Evolutionary conservation across 2,888 invertebrate species (phyloP), one percentile per base, ranked within the genome.

Genomic region (Zaprionus lineosus): DNA sequence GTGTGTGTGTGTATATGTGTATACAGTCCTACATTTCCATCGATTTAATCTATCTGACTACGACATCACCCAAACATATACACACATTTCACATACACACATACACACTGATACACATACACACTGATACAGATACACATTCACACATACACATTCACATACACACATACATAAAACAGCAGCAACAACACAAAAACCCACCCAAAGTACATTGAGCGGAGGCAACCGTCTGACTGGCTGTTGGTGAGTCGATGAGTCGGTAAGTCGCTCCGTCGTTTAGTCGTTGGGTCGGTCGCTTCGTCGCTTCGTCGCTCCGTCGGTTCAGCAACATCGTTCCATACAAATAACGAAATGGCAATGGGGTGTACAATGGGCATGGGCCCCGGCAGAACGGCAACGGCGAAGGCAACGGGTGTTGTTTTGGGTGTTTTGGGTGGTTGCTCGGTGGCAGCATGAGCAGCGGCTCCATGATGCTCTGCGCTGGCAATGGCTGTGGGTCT

Each of bases 11-110:
- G 37, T 55, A 24, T 53, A 11, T 62, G 63, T 76, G 63, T 74
- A 83, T 75, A 73, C 84, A 81, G 84, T 85, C 81, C 84, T 84
- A 85, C 82, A 84, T 86, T 86, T 84, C 86, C 84, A 84, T 84
- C 84, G 86, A 86, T 84, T 86, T 84, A 85, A 84, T 85, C 85
- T 85, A 84, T 86, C 85, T 85, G 86, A 77, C 75, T 81, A 81
- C 85, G 86, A 75, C 85, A 82, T 86, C 84, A 82, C 56, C 72
- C 82, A 77, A 69, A 67, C 71, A 82, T 50, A 75, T 46, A 66
- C 46, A 58, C 57, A 52, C 24, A 67, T n/a, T n/a, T n/a, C 29
- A 61, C 31, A 34, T 7, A 39, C n/a, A 48, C 1, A 39, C 12
- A 44, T 2, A 48, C 3, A 48, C 12, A 39, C 7, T 37, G 14